Conservation (phyloP, 2,888 invertebrate genomes). For the Eubasilissa splendida region DNA sequence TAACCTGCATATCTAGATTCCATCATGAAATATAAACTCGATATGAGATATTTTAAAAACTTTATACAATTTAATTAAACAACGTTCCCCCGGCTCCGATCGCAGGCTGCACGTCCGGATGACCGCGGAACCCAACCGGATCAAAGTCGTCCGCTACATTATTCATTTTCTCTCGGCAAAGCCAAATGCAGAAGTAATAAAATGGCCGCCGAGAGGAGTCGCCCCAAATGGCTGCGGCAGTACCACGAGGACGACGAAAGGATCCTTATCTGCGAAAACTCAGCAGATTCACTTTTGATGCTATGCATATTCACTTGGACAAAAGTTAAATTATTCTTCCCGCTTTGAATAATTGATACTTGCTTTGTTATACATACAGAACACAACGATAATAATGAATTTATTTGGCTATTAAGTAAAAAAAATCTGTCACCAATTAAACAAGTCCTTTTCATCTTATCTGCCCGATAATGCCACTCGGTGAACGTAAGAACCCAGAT, state of each 20-base stretch:
- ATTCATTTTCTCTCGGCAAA: slow-evolving; percentile 20
- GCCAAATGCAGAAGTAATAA: slow-evolving; percentile 28
- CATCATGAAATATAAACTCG: not conserved
- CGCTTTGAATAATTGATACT: slow-evolving; percentile 14
- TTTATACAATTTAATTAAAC: not conserved
- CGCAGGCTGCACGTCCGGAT: slow-evolving; percentile 16
- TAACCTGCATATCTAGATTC: not conserved
- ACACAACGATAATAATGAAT: not conserved
- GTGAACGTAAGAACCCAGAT: too few relatives aligned
- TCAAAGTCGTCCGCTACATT: slow-evolving; percentile 41
- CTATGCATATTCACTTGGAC: slow-evolving; percentile 22
- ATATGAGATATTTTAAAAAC: not conserved
- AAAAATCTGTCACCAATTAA: too few relatives aligned
- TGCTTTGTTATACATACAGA: not conserved
- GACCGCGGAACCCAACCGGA: slow-evolving; percentile 30
- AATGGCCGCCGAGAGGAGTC: slow-evolving; percentile 3
- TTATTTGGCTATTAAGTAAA: too few relatives aligned
- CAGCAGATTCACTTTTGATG: slow-evolving; percentile 15
- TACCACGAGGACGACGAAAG: slow-evolving; percentile 9
- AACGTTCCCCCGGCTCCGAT: not conserved
- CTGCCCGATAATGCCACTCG: too few relatives aligned
- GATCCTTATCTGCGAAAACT: slow-evolving; percentile 29
- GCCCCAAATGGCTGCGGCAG: slow-evolving; percentile 33
- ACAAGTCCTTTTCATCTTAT: too few relatives aligned
- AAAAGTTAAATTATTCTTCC: not conserved